These are phyloP conservation scores for Illadopsis cleaveri DNA, from an alignment of 2,113 vertebrate genomes.

Conservation along the genomic window DNA sequence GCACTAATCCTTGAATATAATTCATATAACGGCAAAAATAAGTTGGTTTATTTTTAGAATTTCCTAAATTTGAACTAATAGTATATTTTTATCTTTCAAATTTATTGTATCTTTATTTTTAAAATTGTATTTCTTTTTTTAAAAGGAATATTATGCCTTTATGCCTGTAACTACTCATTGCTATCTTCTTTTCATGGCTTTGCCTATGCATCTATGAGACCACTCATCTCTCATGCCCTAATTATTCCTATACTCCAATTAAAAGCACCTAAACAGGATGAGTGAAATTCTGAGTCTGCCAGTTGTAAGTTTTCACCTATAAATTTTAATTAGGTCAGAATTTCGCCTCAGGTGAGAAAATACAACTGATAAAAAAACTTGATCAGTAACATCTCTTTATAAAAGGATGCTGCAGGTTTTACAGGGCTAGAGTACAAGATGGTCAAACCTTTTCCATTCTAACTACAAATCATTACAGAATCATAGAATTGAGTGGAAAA, in stretches of 20 bases:
- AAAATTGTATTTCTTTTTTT: neutral
- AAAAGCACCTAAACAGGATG: neutral
- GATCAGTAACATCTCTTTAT: neutral
- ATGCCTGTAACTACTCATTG: neutral
- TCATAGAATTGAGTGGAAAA: neutral
- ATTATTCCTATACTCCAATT: neutral
- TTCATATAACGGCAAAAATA: neutral
- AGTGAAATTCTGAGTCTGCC: neutral
- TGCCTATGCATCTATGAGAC: neutral
- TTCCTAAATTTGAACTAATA: neutral
- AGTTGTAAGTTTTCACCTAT: neutral
- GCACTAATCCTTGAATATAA: neutral
- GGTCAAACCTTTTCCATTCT: neutral
- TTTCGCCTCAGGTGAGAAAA: neutral
- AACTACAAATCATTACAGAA: neutral
- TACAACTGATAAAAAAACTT: neutral
- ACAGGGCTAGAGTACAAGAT: neutral
- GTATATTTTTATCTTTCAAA: neutral
- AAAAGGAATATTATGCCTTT: neutral
- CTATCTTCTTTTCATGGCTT: neutral
- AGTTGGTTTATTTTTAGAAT: neutral
- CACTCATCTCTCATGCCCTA: neutral
- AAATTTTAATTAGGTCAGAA: conserved; percentile 8
- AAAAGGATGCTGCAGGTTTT: neutral
- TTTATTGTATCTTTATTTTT: neutral